phyloP scores from a whole-genome alignment of 1,140 invertebrate genomes.

The Cecropterus lyciades region DNA sequence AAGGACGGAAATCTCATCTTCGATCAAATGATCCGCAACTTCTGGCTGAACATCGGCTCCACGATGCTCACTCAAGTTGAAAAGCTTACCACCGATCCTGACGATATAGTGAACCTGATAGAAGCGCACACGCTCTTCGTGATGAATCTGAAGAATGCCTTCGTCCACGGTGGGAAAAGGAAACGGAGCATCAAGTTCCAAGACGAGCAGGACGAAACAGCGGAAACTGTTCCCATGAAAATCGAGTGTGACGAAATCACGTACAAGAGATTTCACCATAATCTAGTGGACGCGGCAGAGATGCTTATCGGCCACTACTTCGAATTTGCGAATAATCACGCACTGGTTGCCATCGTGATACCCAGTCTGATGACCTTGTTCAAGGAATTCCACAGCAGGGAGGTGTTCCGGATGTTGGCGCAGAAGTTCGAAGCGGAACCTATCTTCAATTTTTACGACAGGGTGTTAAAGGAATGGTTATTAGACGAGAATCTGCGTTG shows the following conservation, averaged over 20 bases:
- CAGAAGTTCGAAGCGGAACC: conserved; percentile 37
- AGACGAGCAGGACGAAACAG: conserved; percentile 27
- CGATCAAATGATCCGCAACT: conserved; percentile 59
- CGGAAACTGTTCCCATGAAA: neutral
- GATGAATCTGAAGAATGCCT: conserved; percentile 49
- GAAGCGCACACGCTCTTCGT: conserved; percentile 53
- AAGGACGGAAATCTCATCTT: conserved; percentile 41
- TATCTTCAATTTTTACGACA: conserved; percentile 50
- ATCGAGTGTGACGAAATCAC: neutral
- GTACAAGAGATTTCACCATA: conserved; percentile 45
- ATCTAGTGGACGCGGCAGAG: conserved; percentile 45
- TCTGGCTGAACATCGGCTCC: conserved; percentile 63
- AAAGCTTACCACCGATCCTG: conserved; percentile 35
- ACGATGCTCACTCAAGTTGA: conserved; percentile 52
- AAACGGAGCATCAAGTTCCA: conserved; percentile 54
- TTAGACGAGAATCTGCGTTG: conserved; percentile 51
- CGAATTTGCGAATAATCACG: conserved; percentile 45
- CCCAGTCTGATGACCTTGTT: conserved; percentile 48
- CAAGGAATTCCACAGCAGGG: conserved; percentile 46
- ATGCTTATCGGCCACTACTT: conserved; percentile 47
- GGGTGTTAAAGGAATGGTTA: conserved; percentile 49
- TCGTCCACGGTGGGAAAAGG: conserved; percentile 44
- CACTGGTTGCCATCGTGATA: conserved; percentile 35
- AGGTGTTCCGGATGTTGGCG: conserved; percentile 44
- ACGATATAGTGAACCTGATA: conserved; percentile 41